Base-by-base conservation (phyloP, 2,888 invertebrate genomes). In the Steinernema scapterisci region DNA sequence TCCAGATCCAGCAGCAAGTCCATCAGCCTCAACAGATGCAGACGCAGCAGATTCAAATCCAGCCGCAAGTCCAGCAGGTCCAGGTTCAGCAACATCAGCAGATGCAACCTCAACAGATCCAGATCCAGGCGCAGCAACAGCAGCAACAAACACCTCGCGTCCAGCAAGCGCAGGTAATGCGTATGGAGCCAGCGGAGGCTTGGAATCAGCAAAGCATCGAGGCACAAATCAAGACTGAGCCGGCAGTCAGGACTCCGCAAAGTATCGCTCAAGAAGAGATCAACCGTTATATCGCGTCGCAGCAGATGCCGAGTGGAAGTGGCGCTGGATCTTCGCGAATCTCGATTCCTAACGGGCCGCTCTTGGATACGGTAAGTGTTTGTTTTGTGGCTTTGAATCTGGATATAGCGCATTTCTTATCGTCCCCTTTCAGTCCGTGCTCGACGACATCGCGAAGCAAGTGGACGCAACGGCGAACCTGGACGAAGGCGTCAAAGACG, bases 401-500 rank as follows among this genome's bases (percentile, higher is more conserved):
- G 5, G 38, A 38, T 38, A 38, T 38, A 38, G 38, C 38, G 9
- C 5, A 38, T n/a, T 48, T 2, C 45, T 16, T 16, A 21, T 19
- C n/a, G n/a, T n/a, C n/a, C 5, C 7, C 6, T 21, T 54, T 54
- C 16, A 54, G 54, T 21, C 25, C 6, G 25, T 25, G 16, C 16
- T 54, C 7, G 54, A 54, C 5, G 54, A 54, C 19, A 54, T 54
- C 16, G 54, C 54, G 6, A 54, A 54, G 25, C 54, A 54, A 21
- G 54, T 54, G 2, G 54, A 54, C 16, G 3, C 63, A 3, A 63
- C 63, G 6, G 63, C 63, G 16, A 63, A 63, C 31, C 63, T 63
- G 31, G 63, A 63, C 63, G 63, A 63, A 16, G 38, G 63, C 1
- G 63, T 63, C 16, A 63, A 63, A 31, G 63, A 63, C 16, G 63